A percentile compares a stretch with the other conserved stretches of the same genome.
Evolutionary conservation across 2,888 invertebrate genomes (phyloP).

Genomic region (Perithous albicinctus): DNA sequence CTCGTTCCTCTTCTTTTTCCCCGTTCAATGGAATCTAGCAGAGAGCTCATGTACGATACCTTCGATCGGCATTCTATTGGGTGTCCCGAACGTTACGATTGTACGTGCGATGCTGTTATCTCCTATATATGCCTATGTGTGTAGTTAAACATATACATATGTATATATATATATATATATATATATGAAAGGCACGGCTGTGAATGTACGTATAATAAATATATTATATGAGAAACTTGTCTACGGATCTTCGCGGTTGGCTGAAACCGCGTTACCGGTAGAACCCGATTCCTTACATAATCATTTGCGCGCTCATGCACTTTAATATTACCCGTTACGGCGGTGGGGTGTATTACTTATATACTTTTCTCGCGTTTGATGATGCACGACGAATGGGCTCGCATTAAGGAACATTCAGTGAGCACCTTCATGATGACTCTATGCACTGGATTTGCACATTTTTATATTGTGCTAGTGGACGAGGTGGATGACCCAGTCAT

Average conservation of each 20-base stretch:
- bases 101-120: background rate
- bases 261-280: constrained; percentile 41
- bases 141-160: background rate
- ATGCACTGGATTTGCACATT: background rate
- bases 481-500: constrained; percentile 17
- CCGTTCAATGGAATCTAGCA: constrained; percentile 16
- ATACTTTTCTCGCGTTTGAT: constrained; percentile 1
- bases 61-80: constrained; percentile 41
- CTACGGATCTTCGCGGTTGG: constrained; percentile 36
- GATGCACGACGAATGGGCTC: constrained; percentile 28
- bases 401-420: constrained; percentile 3
- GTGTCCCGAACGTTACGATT: constrained; percentile 27
- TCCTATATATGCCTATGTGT: background rate
- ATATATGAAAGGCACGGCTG: background rate
- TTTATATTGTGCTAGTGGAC: background rate
- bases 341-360: constrained; percentile 18
- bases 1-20: background rate
- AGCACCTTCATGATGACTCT: constrained; percentile 6
- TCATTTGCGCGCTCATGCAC: constrained; percentile 24
- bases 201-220: background rate
- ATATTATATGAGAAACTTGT: constrained; percentile 28
- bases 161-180: background rate
- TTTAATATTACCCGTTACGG: constrained; percentile 5
- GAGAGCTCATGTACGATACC: constrained; percentile 28
- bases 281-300: constrained; percentile 64